Conservation (phyloP, 2,797 vertebrate species). For the Crypturellus tataupa region DNA sequence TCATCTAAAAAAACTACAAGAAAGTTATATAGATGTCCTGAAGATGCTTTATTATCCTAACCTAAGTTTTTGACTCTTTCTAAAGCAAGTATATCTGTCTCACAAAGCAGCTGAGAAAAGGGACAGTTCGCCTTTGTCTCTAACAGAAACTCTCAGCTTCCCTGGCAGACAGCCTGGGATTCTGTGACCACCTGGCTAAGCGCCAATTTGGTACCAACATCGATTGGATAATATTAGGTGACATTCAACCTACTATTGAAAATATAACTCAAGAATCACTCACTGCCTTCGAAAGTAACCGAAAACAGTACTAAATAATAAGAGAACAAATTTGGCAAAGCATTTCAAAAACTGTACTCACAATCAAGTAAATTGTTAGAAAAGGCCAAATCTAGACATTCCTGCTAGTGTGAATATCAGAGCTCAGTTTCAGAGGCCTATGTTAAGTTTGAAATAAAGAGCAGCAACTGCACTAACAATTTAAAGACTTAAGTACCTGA, state of each 20-base stretch:
- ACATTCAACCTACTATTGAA: slow-evolving; percentile 40
- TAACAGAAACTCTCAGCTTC: slow-evolving; percentile 2
- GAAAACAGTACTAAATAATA: background rate
- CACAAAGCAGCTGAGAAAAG: background rate
- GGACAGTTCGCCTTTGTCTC: slow-evolving; percentile 45
- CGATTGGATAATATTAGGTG: slow-evolving; percentile 13
- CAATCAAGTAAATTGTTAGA: background rate
- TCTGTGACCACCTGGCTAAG: slow-evolving; percentile 46
- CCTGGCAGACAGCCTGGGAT: slow-evolving; percentile 53
- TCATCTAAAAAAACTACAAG: background rate
- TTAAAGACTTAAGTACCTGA: background rate
- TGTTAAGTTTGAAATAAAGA: background rate
- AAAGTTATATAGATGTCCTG: background rate
- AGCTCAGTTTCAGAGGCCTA: background rate
- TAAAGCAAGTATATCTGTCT: background rate
- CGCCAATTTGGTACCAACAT: slow-evolving; percentile 49
- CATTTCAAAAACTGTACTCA: background rate
- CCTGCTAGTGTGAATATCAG: background rate
- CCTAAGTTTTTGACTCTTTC: background rate
- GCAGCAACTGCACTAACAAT: background rate
- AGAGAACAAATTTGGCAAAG: background rate
- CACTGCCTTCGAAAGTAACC: background rate
- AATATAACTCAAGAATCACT: slow-evolving; percentile 1
- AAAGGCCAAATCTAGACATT: background rate
- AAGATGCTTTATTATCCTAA: background rate